Evolutionary conservation across 2,797 vertebrate genomes (phyloP).

Genomic region (Manis javanica): DNA sequence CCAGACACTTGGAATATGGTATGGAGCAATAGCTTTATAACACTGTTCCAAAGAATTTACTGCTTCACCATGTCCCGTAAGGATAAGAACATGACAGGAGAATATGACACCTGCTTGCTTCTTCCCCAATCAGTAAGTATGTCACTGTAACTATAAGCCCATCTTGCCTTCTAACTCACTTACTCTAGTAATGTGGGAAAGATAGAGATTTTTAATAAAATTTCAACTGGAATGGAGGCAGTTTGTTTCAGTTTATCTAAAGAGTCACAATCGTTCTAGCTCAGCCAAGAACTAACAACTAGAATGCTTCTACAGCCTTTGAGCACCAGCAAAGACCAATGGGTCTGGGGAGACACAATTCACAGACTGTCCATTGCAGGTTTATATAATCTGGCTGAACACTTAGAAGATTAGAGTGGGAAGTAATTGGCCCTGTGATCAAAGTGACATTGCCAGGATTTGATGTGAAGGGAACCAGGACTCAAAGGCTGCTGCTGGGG

Average conservation of each 20-base stretch:
- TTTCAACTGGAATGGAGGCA: background rate
- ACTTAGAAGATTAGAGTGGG: background rate
- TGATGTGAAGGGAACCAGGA: background rate
- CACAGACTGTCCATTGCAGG: background rate
- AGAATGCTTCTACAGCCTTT: background rate
- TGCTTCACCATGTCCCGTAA: background rate
- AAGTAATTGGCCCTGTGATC: background rate
- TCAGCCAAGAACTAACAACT: constrained; percentile 35
- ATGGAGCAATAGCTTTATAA: background rate
- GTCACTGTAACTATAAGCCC: background rate
- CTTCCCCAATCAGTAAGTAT: background rate
- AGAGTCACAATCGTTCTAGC: background rate
- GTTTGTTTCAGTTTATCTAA: background rate
- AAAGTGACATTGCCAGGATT: constrained; percentile 13
- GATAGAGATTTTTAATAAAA: constrained; percentile 2
- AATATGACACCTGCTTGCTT: background rate
- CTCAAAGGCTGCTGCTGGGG: background rate
- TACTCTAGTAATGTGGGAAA: background rate
- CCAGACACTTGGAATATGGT: background rate
- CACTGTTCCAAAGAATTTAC: background rate
- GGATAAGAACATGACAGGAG: background rate
- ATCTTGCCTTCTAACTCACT: background rate
- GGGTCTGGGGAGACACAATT: background rate
- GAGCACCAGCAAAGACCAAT: background rate
- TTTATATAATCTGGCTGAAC: background rate